Evolutionary conservation across 2,797 vertebrate genomes (phyloP), one percentile per base, ranked within the genome.

Genomic region (Nasua narica): DNA sequence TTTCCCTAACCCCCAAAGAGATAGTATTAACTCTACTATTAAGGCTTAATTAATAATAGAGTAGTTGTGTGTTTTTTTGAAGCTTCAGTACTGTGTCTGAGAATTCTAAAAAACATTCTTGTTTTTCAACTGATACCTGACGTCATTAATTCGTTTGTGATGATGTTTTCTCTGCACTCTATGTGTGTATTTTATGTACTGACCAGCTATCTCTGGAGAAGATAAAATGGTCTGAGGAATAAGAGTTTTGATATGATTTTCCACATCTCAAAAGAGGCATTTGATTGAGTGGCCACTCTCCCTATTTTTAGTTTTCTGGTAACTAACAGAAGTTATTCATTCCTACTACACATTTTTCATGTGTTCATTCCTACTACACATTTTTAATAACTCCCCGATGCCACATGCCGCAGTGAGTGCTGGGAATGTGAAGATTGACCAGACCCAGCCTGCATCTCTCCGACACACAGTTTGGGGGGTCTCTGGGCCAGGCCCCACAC

Each of bases 31-130:
- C 56, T 96, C 70, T 62, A 1, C 77, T 91, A n/a, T 78, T 58
- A 7, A 60, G 21, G 54, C 93, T 82, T 93, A 69, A 76, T 96
- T 81, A 40, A 78, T 85, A 48, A 37, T 72, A 90, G 40, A 52
- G 19, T 88, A 48, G 46, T 46, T 88, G 14, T 84, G 32, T 35
- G 77, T 91, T 18, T 79, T 79, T 95, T 90, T 79, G 40, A 93
- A 96, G 18, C 7, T 94, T 93, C 23, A 56, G 52, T n/a, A n/a
- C 10, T 89, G 32, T 87, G 23, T 62, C 54, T 78, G 52, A 95
- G 60, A 72, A 86, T 91, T 96, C 62, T 43, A 19, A 74, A 92
- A 92, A 76, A 52, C 79, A 72, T 65, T 87, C 25, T 76, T n/a
- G 25, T 27, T 54, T 79, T 50, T 48, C 29, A 84, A 50, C 43